A percentile compares a stretch with the other conserved stretches of the same genome.
Evolutionary conservation across 2,888 invertebrate genomes (phyloP).

Genomic region (Lucinisca nassula): DNA sequence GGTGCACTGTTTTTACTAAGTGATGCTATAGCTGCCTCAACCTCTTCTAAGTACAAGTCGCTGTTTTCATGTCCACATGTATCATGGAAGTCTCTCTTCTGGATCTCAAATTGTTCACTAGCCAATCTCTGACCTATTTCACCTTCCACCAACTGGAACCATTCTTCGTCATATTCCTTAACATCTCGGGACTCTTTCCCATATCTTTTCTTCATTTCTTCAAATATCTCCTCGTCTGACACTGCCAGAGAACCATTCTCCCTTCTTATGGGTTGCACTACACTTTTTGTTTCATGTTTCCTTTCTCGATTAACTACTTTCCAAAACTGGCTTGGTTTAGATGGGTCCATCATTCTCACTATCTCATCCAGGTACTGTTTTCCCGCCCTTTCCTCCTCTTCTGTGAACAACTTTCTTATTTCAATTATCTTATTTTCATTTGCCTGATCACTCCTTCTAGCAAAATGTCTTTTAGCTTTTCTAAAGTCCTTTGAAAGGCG

Average conservation of each 20-base stretch:
- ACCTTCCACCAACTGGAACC: neutral
- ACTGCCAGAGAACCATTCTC: constrained; percentile 15
- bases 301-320: constrained; percentile 5
- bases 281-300: neutral
- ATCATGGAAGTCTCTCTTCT: neutral
- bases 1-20: neutral
- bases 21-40: neutral
- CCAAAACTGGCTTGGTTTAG: constrained; percentile 20
- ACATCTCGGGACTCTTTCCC: constrained; percentile 25
- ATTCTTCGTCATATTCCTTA: neutral
- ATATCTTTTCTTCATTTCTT: constrained; percentile 34
- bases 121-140: neutral
- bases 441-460: neutral
- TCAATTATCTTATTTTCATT: neutral
- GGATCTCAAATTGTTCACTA: neutral
- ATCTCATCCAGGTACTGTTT: neutral
- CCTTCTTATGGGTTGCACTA: constrained; percentile 22
- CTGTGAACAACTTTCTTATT: neutral
- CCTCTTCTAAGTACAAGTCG: neutral
- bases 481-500: neutral
- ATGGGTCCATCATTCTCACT: neutral
- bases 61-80: neutral
- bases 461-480: constrained; percentile 10
- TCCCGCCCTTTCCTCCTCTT: neutral
- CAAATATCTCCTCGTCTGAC: constrained; percentile 29